phyloP scores from a whole-genome alignment of 2,113 vertebrate species.

The Pomatostomus ruficeps region DNA sequence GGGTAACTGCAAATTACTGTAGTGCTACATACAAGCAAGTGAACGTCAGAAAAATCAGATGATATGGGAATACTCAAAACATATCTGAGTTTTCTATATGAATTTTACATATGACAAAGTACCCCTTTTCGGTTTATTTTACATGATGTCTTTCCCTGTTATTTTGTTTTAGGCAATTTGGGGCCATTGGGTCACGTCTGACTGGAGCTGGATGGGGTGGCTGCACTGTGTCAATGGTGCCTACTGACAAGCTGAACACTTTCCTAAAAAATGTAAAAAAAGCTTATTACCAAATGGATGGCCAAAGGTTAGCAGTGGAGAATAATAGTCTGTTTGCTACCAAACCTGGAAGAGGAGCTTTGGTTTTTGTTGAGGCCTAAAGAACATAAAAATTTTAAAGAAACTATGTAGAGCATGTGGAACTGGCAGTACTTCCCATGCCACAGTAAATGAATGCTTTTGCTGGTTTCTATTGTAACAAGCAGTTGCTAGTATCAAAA shows the following conservation, averaged over 20 bases:
- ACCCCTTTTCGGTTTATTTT: neutral
- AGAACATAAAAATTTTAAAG: slow-evolving; percentile 50
- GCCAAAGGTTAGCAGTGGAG: slow-evolving; percentile 62
- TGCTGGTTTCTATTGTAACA: slow-evolving; percentile 55
- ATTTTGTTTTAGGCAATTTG: slow-evolving; percentile 79
- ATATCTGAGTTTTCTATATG: neutral
- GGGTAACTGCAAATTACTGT: neutral
- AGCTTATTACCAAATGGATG: slow-evolving; percentile 77
- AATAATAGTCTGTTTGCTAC: slow-evolving; percentile 87
- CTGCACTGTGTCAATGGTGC: slow-evolving; percentile 94
- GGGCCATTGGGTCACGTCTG: slow-evolving; percentile 89
- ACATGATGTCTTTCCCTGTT: neutral
- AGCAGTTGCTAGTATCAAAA: slow-evolving; percentile 61
- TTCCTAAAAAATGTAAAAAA: slow-evolving; percentile 84
- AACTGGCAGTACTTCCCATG: slow-evolving; percentile 62
- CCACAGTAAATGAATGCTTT: slow-evolving; percentile 62
- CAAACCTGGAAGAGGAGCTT: slow-evolving; percentile 88
- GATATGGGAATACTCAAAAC: neutral
- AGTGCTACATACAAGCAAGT: neutral
- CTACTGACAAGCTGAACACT: slow-evolving; percentile 75
- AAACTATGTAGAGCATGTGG: slow-evolving; percentile 59
- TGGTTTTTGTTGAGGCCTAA: slow-evolving; percentile 83
- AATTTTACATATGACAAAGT: neutral
- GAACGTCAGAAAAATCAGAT: neutral
- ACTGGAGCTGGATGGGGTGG: slow-evolving; percentile 98